phyloP scores from a whole-genome alignment of 2,113 vertebrate genomes.

The Tyto alba region DNA sequence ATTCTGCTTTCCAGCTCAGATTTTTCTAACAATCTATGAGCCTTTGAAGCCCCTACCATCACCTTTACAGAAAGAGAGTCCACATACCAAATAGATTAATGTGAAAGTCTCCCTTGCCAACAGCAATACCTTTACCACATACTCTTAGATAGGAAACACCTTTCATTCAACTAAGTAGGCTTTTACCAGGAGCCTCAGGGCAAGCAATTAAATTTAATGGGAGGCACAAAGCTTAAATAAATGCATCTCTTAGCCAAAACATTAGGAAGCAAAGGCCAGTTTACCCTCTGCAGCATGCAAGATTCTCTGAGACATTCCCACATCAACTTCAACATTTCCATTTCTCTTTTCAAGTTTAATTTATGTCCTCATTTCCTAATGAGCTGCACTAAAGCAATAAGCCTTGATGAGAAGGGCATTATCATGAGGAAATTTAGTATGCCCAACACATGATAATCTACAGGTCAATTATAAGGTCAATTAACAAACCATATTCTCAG shows the following conservation, averaged over 20 bases:
- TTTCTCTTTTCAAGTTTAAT: neutral
- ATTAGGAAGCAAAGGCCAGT: neutral
- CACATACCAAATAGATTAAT: neutral
- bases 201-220: neutral
- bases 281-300: neutral
- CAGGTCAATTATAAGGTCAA: conserved; percentile 4
- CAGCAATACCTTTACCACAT: neutral
- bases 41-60: neutral
- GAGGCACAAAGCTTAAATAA: neutral
- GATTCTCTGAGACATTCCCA: neutral
- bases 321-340: neutral
- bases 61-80: neutral
- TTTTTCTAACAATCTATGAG: rapidly evolving
- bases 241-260: neutral
- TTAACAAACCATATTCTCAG: neutral
- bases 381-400: neutral
- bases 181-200: neutral
- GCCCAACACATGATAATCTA: neutral
- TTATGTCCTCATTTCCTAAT: neutral
- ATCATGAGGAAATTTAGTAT: neutral
- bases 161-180: neutral
- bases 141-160: neutral
- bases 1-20: neutral
- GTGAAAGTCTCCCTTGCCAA: neutral
- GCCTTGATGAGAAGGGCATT: neutral